Evolutionary conservation across 2,113 vertebrate genomes (phyloP).

Genomic region (Grammomys dolichurus): DNA sequence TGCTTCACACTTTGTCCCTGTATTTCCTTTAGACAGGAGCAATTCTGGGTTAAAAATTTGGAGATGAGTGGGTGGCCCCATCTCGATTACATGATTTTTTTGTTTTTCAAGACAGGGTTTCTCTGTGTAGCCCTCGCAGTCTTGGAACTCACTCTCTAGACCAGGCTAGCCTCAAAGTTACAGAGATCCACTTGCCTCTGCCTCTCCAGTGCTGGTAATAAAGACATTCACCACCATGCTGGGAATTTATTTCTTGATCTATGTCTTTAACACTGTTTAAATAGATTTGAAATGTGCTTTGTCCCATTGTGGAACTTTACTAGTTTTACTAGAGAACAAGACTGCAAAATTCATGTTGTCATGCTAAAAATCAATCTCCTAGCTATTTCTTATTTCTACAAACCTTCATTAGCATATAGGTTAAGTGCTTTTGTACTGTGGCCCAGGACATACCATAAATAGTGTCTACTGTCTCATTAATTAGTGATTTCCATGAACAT

Average conservation of each 20-base stretch:
- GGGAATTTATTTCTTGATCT: background rate
- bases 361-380: background rate
- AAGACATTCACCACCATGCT: background rate
- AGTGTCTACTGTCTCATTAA: constrained; percentile 38
- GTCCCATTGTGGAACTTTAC: constrained; percentile 8
- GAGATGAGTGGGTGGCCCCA: too few species aligned
- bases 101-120: background rate
- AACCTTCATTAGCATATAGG: background rate
- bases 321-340: background rate
- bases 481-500: constrained; percentile 23
- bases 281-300: background rate
- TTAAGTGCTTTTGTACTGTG: background rate
- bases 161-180: background rate
- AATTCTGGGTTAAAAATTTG: too few species aligned
- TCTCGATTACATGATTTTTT: background rate
- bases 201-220: background rate
- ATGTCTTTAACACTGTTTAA: constrained; percentile 9
- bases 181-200: background rate
- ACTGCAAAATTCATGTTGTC: background rate
- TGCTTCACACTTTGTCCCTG: too few species aligned
- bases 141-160: background rate
- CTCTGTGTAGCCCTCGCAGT: background rate
- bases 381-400: constrained; percentile 22
- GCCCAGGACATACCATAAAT: background rate
- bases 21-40: too few species aligned